Base-by-base conservation (phyloP, 2,113 vertebrate species). In the Larimichthys crocea region DNA sequence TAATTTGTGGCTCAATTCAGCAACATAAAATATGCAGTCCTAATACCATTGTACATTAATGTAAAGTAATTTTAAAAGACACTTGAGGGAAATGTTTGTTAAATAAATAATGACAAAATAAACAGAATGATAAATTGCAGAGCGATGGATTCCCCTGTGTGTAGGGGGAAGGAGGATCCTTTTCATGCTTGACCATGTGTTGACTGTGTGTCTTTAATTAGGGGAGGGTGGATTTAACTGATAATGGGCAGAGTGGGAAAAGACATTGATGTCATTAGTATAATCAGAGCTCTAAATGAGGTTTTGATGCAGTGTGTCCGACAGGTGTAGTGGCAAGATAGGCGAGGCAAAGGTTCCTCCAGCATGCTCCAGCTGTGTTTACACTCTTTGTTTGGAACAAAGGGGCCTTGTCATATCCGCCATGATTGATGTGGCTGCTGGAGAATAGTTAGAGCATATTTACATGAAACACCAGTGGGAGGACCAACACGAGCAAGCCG, bases 351-450 rank as follows among this genome's bases (percentile, higher is more conserved):
- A 87, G 89, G 88, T 91, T 91, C 81, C 86, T 80, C 62, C 73
- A 68, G 82, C 85, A 64, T 77, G 87, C 78, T 91, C 93, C 94
- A 94, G 94, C 94, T 95, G 94, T 95, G 94, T 95, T 96, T 95
- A 92, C 93, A 81, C 82, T 89, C 85, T 92, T 88, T 93, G 86
- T 93, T 65, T 70, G 42, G 83, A 93, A 95, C 94, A 95, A 95
- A 94, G 79, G 83, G 70, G 86, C 88, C 86, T 91, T 93, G 92
- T 94, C 94, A 94, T 92, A 95, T 93, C 74, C 71, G 42, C 88
- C 60, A 76, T 94, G 93, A 95, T 94, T 94, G 94, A 96, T 95
- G 92, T 59, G n/a, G 76, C 80, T 72, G 82, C 82, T 84, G 88
- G 84, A 91, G 86, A 94, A 93, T 91, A 93, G 93, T 93, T 94